These are phyloP conservation scores for Turnix velox DNA, from an alignment of 2,113 vertebrate species.

Conservation along the genomic window DNA sequence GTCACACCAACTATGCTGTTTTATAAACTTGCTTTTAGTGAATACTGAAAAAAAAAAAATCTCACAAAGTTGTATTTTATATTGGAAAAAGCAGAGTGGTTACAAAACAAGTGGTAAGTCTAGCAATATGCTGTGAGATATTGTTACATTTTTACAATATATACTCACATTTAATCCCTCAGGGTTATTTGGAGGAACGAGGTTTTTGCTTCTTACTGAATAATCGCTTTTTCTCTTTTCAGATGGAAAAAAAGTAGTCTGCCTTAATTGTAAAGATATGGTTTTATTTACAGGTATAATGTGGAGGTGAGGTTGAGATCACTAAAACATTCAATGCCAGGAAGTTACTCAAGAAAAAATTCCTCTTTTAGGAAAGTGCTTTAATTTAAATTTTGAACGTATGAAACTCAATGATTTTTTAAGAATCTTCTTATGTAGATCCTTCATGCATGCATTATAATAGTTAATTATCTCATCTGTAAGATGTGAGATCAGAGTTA, in stretches of 20 bases:
- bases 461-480: not conserved
- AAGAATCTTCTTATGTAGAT: not conserved
- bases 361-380: accelerated
- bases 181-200: not conserved
- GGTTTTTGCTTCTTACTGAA: not conserved
- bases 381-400: not conserved
- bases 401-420: accelerated
- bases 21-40: not conserved
- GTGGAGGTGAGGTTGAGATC: not conserved
- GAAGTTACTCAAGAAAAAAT: not conserved
- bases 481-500: not conserved
- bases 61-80: not conserved
- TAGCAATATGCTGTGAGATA: not conserved
- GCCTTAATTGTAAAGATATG: not conserved
- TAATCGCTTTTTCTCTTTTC: not conserved
- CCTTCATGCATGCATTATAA: not conserved
- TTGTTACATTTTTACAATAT: not conserved
- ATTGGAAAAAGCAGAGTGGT: not conserved
- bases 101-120: not conserved
- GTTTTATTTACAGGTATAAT: not conserved
- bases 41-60: not conserved
- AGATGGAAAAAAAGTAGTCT: not conserved
- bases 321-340: not conserved
- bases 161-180: not conserved
- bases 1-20: not conserved